A percentile compares a stretch with the other conserved stretches of the same genome.
Evolutionary conservation across 2,797 vertebrate genomes (phyloP).

Genomic region (Crossoptilon crossoptilon): DNA sequence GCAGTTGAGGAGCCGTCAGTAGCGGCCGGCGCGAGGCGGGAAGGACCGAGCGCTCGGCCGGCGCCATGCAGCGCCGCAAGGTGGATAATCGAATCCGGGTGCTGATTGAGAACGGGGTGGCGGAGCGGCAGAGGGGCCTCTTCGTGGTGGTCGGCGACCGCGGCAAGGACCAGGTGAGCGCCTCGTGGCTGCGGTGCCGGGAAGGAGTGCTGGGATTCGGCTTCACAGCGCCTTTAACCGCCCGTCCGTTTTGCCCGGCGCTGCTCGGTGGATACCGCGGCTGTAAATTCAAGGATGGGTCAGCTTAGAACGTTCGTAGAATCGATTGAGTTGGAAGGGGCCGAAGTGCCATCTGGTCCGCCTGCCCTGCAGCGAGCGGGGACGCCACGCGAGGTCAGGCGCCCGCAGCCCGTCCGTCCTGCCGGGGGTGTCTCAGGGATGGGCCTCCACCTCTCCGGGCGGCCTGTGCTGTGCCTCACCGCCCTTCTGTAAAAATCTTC

Average conservation of each 20-base stretch:
- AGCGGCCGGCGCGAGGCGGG: too few species aligned
- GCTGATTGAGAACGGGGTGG: slow-evolving; percentile 95
- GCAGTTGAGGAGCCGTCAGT: not conserved
- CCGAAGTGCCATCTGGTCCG: too few species aligned
- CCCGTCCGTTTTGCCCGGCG: not conserved
- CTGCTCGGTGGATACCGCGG: rapidly evolving
- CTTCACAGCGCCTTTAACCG: rapidly evolving
- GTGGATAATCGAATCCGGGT: slow-evolving; percentile 96
- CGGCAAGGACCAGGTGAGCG: slow-evolving; percentile 92
- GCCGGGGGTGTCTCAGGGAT: too few species aligned
- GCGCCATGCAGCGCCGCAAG: slow-evolving; percentile 90
- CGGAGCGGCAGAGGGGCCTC: slow-evolving; percentile 87
- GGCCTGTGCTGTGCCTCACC: too few species aligned
- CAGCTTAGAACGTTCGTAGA: too few species aligned
- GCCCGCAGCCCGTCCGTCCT: too few species aligned
- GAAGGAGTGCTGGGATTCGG: rapidly evolving
- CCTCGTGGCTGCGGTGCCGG: not conserved
- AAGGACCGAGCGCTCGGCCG: not conserved
- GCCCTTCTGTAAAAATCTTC: too few species aligned
- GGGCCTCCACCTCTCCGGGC: too few species aligned
- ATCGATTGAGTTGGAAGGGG: too few species aligned
- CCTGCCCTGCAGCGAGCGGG: too few species aligned
- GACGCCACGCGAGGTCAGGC: too few species aligned
- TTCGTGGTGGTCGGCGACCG: slow-evolving; percentile 95
- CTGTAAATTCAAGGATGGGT: not conserved